Conservation (phyloP, 2,797 vertebrate species). For the Leucoraja ocellata region DNA sequence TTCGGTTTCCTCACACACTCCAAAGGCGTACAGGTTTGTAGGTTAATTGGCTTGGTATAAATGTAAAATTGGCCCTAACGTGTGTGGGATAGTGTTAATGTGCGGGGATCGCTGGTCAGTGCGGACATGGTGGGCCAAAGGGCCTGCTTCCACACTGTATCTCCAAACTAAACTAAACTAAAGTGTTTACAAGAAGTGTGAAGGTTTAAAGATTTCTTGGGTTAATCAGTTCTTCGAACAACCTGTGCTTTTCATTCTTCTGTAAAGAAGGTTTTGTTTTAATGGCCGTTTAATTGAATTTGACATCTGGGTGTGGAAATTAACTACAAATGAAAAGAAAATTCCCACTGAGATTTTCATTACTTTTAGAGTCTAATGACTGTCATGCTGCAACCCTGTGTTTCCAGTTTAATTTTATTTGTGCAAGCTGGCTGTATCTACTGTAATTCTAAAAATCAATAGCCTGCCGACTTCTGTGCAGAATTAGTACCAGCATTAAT, state of each 20-base stretch:
- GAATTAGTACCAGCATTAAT: conserved; percentile 21
- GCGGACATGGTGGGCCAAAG: too few relatives aligned
- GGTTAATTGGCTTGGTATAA: too few relatives aligned
- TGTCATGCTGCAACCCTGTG: conserved; percentile 12
- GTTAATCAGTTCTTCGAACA: not conserved
- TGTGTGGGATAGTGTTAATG: too few relatives aligned
- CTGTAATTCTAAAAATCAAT: conserved; percentile 29
- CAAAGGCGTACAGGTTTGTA: too few relatives aligned
- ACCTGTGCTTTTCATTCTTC: not conserved
- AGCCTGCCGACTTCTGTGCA: conserved; percentile 17
- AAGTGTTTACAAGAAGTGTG: not conserved
- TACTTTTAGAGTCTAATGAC: conserved; percentile 25
- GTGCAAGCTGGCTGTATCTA: conserved; percentile 29
- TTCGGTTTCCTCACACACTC: too few relatives aligned
- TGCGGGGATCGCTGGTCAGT: too few relatives aligned
- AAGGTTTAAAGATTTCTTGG: not conserved
- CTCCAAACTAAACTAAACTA: too few relatives aligned
- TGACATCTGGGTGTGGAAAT: conserved; percentile 33
- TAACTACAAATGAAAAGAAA: conserved; percentile 35
- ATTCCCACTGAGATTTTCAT: conserved; percentile 31
- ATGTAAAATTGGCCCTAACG: too few relatives aligned
- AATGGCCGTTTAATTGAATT: conserved; percentile 9
- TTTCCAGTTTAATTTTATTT: conserved; percentile 24
- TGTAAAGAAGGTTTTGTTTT: not conserved
- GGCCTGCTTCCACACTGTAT: too few relatives aligned